These are phyloP conservation scores for Poliocrania exsul DNA, from an alignment of 2,797 vertebrate species.

Conservation along the genomic window DNA sequence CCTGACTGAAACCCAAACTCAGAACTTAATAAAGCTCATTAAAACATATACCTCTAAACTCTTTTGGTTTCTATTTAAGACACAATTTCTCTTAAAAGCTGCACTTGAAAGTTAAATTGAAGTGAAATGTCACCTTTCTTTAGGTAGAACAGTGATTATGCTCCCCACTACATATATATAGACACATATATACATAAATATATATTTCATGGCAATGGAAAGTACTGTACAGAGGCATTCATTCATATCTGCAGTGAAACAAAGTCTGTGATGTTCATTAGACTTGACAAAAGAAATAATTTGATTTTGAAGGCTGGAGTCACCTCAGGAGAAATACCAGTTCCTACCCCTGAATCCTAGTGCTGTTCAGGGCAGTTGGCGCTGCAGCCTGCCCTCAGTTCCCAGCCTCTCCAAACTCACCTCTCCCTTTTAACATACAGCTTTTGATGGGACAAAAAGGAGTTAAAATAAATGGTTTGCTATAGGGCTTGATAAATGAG, in stretches of 20 bases:
- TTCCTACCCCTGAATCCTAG: background rate
- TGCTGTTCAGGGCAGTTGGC: rapidly evolving
- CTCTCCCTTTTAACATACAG: background rate
- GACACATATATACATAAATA: rapidly evolving
- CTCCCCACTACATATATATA: background rate
- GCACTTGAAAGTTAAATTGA: constrained; percentile 18
- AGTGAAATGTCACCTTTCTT: constrained; percentile 50
- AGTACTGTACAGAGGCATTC: background rate
- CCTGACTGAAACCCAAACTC: background rate
- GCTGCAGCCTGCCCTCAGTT: background rate
- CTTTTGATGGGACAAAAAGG: constrained; percentile 4
- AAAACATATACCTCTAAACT: background rate
- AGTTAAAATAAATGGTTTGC: constrained; percentile 40
- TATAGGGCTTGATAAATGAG: constrained; percentile 25
- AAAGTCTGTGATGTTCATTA: constrained; percentile 21
- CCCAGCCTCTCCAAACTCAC: background rate
- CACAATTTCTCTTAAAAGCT: background rate
- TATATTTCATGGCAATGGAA: background rate
- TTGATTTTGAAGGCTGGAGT: background rate
- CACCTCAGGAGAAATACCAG: constrained; percentile 6
- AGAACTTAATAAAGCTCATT: constrained; percentile 3
- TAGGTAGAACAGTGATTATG: constrained; percentile 12
- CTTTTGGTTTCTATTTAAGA: constrained; percentile 38
- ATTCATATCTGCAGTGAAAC: constrained; percentile 14
- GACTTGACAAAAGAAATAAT: constrained; percentile 43